A percentile compares a stretch with the other conserved stretches of the same genome.
These are phyloP conservation scores for Acestrorhynchus altus DNA, from an alignment of 2,797 vertebrate species.

Conservation along the genomic window DNA sequence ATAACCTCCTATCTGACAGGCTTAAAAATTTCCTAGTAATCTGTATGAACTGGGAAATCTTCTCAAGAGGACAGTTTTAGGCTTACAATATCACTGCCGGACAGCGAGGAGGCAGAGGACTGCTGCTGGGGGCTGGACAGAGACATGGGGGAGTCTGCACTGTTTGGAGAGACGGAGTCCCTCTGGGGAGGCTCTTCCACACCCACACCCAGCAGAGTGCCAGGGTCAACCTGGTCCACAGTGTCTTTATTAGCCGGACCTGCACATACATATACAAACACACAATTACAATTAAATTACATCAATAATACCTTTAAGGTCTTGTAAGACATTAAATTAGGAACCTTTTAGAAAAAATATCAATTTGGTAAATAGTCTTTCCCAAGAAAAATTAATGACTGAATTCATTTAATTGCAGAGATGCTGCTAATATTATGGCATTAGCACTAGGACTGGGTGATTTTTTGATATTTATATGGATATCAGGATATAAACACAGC, in stretches of 20 bases:
- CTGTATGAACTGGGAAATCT: background rate
- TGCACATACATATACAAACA: background rate
- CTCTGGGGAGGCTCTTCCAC: conserved; percentile 82
- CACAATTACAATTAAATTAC: conserved; percentile 20
- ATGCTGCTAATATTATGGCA: no score
- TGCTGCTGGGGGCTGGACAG: conserved; percentile 89
- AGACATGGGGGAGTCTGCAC: conserved; percentile 86
- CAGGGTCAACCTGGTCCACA: conserved; percentile 56
- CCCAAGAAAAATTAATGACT: no score
- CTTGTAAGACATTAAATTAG: no score
- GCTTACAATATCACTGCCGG: conserved; percentile 94
- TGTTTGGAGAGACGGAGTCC: conserved; percentile 84
- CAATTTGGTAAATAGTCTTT: no score
- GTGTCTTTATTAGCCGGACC: conserved; percentile 64
- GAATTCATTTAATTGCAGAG: no score
- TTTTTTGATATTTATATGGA: no score
- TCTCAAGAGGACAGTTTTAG: background rate
- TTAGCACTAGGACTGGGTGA: no score
- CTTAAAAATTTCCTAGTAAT: no score
- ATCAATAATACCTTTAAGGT: no score
- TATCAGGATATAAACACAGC: no score
- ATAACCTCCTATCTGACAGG: no score
- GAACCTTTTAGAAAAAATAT: no score
- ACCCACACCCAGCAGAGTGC: conserved; percentile 62
- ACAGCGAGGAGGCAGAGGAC: conserved; percentile 92